Evolutionary conservation across 2,888 invertebrate genomes (phyloP).

Genomic region (Anthoptus insignis): DNA sequence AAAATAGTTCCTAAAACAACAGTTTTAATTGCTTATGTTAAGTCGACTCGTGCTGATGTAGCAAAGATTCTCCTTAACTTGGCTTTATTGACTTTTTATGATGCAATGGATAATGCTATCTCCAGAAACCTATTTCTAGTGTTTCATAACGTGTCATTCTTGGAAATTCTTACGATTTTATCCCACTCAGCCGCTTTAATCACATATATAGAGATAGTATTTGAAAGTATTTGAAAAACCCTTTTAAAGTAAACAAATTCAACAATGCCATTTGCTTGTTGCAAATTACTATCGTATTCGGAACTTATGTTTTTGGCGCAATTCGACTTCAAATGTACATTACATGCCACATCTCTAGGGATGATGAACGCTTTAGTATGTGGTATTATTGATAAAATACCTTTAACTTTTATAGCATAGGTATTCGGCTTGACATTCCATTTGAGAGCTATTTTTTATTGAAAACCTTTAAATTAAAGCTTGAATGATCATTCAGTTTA

Average conservation of each 20-base stretch:
- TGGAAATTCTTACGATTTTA: constrained; percentile 9
- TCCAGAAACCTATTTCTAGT: background rate
- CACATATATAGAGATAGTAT: constrained; percentile 20
- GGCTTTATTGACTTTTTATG: constrained; percentile 18
- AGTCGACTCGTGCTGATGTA: constrained; percentile 35
- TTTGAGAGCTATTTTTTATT: background rate
- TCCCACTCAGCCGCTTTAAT: constrained; percentile 18
- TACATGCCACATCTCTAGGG: constrained; percentile 25
- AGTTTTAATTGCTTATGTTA: constrained; percentile 40
- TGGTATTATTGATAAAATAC: background rate
- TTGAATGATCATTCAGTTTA: too few relatives aligned
- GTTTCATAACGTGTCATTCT: background rate
- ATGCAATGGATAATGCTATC: background rate
- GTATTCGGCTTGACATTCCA: background rate
- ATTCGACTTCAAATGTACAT: constrained; percentile 6
- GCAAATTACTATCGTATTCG: constrained; percentile 2
- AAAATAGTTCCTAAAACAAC: constrained; percentile 51
- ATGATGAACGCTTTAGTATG: background rate
- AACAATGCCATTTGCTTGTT: background rate
- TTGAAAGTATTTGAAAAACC: constrained; percentile 17
- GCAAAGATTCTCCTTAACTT: constrained; percentile 14
- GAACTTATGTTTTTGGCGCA: constrained; percentile 22
- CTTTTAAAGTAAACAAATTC: constrained; percentile 11
- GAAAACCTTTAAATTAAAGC: too few relatives aligned
- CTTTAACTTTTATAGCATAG: background rate